Evolutionary conservation across 1,140 invertebrate genomes (phyloP).

Genomic region (Amyelois transitella): DNA sequence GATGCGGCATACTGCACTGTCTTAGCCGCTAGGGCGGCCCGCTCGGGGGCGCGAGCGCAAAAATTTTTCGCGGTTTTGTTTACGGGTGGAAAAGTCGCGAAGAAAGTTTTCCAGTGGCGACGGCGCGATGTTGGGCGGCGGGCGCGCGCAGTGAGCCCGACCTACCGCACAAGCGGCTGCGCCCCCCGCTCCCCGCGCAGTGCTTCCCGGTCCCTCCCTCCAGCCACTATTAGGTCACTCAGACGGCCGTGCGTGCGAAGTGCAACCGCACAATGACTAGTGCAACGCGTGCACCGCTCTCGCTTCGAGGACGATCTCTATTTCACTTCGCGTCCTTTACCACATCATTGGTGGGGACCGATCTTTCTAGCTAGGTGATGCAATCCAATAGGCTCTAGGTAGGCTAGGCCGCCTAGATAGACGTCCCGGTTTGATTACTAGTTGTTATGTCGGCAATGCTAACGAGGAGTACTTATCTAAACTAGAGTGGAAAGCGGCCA

Average conservation of each 20-base stretch:
- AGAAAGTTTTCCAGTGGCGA: constrained; percentile 67
- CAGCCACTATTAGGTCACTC: constrained; percentile 71
- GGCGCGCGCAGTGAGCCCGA: constrained; percentile 68
- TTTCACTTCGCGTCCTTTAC: constrained; percentile 71
- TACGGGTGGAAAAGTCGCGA: constrained; percentile 67
- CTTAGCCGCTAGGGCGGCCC: neutral
- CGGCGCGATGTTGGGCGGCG: constrained; percentile 48
- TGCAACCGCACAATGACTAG: constrained; percentile 70
- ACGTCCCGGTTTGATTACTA: constrained; percentile 34
- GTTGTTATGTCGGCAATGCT: constrained; percentile 20
- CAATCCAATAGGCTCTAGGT: constrained; percentile 57
- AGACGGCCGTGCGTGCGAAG: constrained; percentile 64
- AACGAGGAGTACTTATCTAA: constrained; percentile 9
- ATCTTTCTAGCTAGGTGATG: constrained; percentile 70
- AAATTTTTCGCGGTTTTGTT: constrained; percentile 47
- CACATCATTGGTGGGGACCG: constrained; percentile 70
- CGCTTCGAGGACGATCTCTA: constrained; percentile 74
- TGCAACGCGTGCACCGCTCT: constrained; percentile 72
- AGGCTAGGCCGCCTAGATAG: constrained; percentile 38
- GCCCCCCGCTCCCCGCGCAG: constrained; percentile 51
- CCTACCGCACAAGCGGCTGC: constrained; percentile 64
- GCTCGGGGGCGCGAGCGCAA: constrained; percentile 26
- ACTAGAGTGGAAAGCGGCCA: constrained; percentile 4
- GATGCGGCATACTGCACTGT: neutral
- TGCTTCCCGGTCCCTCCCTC: constrained; percentile 66